These are phyloP conservation scores for Taeniopygia guttata DNA, from an alignment of 2,797 vertebrate species.

Conservation along the genomic window DNA sequence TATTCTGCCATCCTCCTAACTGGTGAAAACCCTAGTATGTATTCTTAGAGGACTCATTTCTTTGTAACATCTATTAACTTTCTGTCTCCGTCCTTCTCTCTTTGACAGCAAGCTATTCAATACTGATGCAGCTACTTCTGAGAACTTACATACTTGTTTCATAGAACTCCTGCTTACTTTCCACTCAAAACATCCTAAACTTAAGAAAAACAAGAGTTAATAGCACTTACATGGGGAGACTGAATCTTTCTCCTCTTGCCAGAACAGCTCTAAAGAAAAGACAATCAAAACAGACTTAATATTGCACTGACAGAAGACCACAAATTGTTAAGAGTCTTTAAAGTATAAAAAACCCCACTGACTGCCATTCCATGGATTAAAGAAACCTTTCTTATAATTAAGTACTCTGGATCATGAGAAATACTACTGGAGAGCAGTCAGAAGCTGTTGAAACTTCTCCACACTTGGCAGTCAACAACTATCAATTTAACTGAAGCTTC, in stretches of 20 bases:
- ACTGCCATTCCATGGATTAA: neutral
- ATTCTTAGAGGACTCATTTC: neutral
- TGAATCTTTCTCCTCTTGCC: slow-evolving; percentile 89
- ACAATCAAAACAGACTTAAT: slow-evolving; percentile 18
- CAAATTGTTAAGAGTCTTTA: neutral
- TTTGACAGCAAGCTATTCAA: neutral
- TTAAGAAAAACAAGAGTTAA: slow-evolving; percentile 7
- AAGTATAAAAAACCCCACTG: neutral
- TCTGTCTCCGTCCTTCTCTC: neutral
- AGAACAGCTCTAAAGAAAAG: slow-evolving; percentile 80
- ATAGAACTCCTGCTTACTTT: neutral
- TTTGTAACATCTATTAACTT: neutral
- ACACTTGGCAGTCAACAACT: neutral
- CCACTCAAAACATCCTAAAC: neutral
- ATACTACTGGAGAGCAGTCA: slow-evolving; percentile 1
- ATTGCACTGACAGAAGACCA: neutral
- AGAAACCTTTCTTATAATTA: neutral
- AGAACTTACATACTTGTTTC: neutral
- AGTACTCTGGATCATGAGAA: slow-evolving; percentile 6
- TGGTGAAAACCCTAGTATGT: neutral
- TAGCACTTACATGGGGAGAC: slow-evolving; percentile 80
- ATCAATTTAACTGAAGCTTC: slow-evolving; percentile 11
- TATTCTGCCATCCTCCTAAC: neutral
- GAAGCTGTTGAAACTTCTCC: slow-evolving; percentile 17
- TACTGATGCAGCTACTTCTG: neutral